A percentile compares a stretch with the other conserved stretches of the same genome.
phyloP scores from a whole-genome alignment of 2,888 invertebrate species.

The Polydrusus tereticollis region DNA sequence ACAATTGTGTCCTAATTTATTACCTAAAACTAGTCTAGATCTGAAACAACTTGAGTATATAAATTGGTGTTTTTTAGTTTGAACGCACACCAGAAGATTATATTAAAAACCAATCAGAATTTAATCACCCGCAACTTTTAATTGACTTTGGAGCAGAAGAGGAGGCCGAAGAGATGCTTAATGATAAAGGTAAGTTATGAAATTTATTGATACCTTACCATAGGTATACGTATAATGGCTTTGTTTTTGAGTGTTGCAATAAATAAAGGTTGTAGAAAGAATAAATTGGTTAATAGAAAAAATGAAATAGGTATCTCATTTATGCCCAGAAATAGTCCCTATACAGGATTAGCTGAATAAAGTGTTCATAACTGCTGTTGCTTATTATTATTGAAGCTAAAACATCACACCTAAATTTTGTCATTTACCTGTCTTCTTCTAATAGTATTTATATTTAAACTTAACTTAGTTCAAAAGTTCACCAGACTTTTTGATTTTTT shows the following conservation, averaged over 20 bases:
- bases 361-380: too few relatives aligned
- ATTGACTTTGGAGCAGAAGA: conserved; percentile 80
- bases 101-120: conserved; percentile 75
- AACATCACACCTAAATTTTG: too few relatives aligned
- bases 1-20: too few relatives aligned
- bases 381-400: too few relatives aligned
- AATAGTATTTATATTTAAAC: too few relatives aligned
- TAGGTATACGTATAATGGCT: conserved; percentile 49
- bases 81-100: conserved; percentile 87
- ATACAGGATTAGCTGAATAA: too few relatives aligned
- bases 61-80: conserved; percentile 69
- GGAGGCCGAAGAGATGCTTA: conserved; percentile 76
- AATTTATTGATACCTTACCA: not conserved
- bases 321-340: too few relatives aligned
- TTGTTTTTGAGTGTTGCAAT: conserved; percentile 58
- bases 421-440: too few relatives aligned
- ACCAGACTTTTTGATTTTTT: too few relatives aligned
- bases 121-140: conserved; percentile 78
- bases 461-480: too few relatives aligned
- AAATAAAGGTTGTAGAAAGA: conserved; percentile 43
- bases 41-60: too few relatives aligned
- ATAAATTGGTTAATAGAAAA: not conserved
- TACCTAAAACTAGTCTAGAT: too few relatives aligned
- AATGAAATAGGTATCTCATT: not conserved
- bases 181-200: conserved; percentile 79